These are phyloP conservation scores for Raillietiella orientalis DNA, from an alignment of 2,888 invertebrate species.

Conservation along the genomic window DNA sequence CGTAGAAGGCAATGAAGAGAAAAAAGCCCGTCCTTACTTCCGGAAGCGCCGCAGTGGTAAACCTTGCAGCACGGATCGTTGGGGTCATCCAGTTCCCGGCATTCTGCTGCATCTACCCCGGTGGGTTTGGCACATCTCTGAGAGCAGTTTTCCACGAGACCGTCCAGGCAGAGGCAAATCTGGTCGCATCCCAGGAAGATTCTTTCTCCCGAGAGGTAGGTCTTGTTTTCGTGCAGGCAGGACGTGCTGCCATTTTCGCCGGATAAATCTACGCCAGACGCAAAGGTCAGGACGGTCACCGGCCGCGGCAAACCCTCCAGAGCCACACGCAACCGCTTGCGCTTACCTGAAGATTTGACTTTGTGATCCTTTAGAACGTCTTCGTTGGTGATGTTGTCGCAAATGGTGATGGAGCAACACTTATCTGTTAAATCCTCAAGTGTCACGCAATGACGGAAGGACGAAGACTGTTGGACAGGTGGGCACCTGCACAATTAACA, in stretches of 20 bases:
- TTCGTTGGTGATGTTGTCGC: slow-evolving; percentile 34
- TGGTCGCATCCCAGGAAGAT: slow-evolving; percentile 8
- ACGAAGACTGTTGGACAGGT: background rate
- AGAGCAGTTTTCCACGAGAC: slow-evolving; percentile 5
- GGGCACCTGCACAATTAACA: slow-evolving; percentile 3
- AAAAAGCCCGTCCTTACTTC: no score
- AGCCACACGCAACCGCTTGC: no score
- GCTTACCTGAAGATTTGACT: no score
- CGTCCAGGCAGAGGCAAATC: slow-evolving; percentile 7
- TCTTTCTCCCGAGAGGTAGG: slow-evolving; percentile 6
- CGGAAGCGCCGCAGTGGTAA: no score
- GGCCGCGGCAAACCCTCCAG: slow-evolving; percentile 1
- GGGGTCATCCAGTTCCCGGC: no score
- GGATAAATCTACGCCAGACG: no score
- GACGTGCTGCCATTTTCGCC: no score
- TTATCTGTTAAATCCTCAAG: slow-evolving; percentile 46
- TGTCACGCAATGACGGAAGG: slow-evolving; percentile 48
- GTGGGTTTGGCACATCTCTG: background rate
- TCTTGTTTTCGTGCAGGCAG: slow-evolving; percentile 6
- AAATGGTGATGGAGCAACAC: slow-evolving; percentile 53
- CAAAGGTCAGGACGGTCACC: slow-evolving; percentile 1
- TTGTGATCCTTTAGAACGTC: no score
- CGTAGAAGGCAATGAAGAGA: no score
- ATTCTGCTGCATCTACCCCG: no score
- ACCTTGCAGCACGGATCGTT: no score